Evolutionary conservation across 2,888 invertebrate genomes (phyloP).

Genomic region (Mimachlamys varia): DNA sequence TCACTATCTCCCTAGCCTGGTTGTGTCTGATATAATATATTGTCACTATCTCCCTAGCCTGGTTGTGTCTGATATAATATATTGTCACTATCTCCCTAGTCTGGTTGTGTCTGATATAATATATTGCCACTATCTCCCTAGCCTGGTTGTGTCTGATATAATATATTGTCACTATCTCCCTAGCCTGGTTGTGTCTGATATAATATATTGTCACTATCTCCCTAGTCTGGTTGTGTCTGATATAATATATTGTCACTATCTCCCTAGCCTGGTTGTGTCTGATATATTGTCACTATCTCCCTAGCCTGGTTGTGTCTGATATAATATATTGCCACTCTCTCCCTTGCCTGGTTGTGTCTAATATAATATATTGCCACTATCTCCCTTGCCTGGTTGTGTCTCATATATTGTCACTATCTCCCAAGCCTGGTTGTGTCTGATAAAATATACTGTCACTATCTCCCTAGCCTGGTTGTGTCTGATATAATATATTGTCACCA

Average conservation of each 20-base stretch:
- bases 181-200: no score
- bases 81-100: no score
- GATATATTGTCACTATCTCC: slow-evolving; percentile 38
- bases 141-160: no score
- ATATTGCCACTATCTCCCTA: not conserved
- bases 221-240: no score
- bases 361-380: slow-evolving; percentile 41
- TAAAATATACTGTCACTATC: no score
- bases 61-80: no score
- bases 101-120: no score
- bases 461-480: no score
- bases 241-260: not conserved
- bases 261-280: not conserved
- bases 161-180: no score
- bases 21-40: slow-evolving; percentile 67
- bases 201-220: not conserved
- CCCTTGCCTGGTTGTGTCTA: not conserved
- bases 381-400: slow-evolving; percentile 76
- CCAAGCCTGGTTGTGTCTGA: no score
- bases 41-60: no score
- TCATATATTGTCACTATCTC: no score
- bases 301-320: slow-evolving; percentile 62
- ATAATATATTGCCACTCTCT: not conserved
- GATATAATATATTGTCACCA: not conserved
- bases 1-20: slow-evolving; percentile 73